Conservation (phyloP, 1,140 invertebrate genomes). For the Oryctes rhinoceros region DNA sequence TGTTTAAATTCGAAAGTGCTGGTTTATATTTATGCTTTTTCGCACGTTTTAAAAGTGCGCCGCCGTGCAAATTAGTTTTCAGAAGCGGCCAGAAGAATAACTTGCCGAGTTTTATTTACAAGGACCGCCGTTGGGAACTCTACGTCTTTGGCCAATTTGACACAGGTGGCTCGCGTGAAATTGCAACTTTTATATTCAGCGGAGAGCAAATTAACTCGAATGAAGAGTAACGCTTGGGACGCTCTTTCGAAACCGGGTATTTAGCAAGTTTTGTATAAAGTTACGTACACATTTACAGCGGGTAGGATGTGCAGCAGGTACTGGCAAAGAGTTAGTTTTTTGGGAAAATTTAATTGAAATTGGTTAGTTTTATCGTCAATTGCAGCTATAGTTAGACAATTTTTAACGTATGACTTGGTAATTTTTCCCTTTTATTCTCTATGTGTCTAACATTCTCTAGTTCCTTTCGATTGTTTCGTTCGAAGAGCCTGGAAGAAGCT, state of each 20-base stretch:
- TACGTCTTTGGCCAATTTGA: conserved; percentile 39
- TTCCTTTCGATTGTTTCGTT: too few species aligned
- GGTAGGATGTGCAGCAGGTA: too few species aligned
- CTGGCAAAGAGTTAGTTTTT: too few species aligned
- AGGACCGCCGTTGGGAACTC: neutral
- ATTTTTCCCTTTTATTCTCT: too few species aligned
- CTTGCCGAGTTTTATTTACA: conserved; percentile 10
- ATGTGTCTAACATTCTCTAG: too few species aligned
- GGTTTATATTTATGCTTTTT: neutral
- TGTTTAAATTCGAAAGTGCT: neutral
- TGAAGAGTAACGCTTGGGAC: conserved; percentile 5
- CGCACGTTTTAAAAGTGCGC: neutral
- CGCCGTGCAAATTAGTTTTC: conserved; percentile 16
- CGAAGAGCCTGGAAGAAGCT: too few species aligned
- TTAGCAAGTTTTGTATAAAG: neutral
- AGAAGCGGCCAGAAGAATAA: conserved; percentile 10
- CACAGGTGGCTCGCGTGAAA: conserved; percentile 39
- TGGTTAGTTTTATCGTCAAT: too few species aligned
- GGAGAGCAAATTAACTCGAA: conserved; percentile 20
- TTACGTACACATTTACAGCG: too few species aligned
- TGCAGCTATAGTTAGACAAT: too few species aligned
- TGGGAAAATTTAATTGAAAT: too few species aligned
- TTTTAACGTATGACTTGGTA: too few species aligned
- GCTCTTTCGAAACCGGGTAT: neutral
- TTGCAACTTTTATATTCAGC: conserved; percentile 26